phyloP scores from a whole-genome alignment of 2,888 invertebrate species.

The Meganola albula region DNA sequence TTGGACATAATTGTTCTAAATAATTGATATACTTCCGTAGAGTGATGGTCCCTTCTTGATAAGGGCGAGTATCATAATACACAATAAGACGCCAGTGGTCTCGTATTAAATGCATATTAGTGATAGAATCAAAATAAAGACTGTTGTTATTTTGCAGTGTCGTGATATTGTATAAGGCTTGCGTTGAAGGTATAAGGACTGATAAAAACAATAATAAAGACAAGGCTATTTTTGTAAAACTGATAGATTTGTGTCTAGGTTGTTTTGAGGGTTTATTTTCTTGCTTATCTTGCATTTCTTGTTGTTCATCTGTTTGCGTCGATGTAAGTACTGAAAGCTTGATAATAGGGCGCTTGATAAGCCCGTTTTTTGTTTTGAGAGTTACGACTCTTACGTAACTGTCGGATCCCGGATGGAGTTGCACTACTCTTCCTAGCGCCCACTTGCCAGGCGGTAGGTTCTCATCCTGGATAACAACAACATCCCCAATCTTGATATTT shows the following conservation, averaged over 20 bases:
- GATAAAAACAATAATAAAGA: background rate
- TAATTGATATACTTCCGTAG: background rate
- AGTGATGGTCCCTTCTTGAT: background rate
- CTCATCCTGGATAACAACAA: background rate
- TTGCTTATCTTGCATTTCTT: background rate
- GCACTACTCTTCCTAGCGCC: constrained; percentile 1
- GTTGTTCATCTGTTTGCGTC: background rate
- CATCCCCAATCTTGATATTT: background rate
- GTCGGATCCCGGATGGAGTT: background rate
- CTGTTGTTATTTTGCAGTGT: background rate
- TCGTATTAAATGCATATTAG: background rate
- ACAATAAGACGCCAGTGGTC: background rate
- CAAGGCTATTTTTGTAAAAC: background rate
- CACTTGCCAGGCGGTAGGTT: background rate
- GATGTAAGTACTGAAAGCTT: background rate
- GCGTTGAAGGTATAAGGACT: background rate
- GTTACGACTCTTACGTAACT: background rate
- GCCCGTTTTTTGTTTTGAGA: background rate
- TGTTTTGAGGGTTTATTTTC: background rate
- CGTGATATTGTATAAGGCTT: background rate
- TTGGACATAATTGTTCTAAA: background rate
- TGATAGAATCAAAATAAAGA: background rate
- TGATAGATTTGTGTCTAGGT: background rate
- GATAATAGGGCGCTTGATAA: background rate
- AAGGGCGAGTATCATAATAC: background rate